phyloP scores from a whole-genome alignment of 1,140 invertebrate genomes.

The Papilio xuthus region DNA sequence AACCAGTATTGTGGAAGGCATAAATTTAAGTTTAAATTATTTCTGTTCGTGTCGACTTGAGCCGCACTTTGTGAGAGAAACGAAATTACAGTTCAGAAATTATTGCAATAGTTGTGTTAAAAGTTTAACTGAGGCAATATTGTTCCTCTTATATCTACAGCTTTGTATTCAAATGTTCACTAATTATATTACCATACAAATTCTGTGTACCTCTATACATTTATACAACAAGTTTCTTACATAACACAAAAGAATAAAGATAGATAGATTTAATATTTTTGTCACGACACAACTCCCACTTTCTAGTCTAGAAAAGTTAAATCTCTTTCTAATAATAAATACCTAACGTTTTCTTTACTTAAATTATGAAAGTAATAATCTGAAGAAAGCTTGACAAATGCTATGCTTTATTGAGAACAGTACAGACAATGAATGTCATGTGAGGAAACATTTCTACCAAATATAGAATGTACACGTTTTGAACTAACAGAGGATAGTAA shows the following conservation, averaged over 20 bases:
- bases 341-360: no score
- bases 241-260: no score
- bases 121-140: not conserved
- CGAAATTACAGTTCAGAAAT: conserved; percentile 14
- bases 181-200: not conserved
- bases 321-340: no score
- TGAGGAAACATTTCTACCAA: not conserved
- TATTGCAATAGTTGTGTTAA: conserved; percentile 2
- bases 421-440: not conserved
- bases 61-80: not conserved
- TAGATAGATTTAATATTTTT: no score
- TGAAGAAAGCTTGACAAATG: no score
- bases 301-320: no score
- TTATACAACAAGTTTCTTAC: no score
- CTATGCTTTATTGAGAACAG: not conserved
- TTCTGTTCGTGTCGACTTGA: not conserved
- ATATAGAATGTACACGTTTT: not conserved
- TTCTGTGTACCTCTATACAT: not conserved
- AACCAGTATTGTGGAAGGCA: not conserved
- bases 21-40: conserved; percentile 5
- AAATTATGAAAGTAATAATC: no score
- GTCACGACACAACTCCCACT: no score
- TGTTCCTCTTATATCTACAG: not conserved
- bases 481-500: conserved; percentile 1
- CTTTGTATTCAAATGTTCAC: not conserved